Conservation (phyloP, 2,888 invertebrate species). For the Stenchaetothrips biformis region DNA sequence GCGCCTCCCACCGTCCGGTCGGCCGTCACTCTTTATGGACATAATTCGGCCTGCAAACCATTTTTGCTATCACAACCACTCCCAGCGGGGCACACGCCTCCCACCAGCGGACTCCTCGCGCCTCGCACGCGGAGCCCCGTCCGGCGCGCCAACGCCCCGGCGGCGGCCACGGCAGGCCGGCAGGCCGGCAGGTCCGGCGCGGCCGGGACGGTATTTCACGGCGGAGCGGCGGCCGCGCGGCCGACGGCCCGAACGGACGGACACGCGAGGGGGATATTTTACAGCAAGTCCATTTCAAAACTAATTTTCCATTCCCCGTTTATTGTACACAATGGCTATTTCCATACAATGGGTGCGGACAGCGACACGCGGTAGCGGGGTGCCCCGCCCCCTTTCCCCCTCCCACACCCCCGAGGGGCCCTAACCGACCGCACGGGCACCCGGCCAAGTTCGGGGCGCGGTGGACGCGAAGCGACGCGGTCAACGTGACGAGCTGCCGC, state of each 20-base stretch:
- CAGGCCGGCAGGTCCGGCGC: background rate
- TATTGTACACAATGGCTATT: conserved; percentile 23
- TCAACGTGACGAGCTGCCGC: background rate
- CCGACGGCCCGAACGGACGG: background rate
- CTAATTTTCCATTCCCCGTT: conserved; percentile 24
- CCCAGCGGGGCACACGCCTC: background rate
- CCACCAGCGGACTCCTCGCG: background rate
- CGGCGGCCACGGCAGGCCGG: background rate
- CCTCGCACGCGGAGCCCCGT: background rate
- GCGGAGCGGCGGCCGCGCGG: background rate
- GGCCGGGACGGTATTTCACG: no score
- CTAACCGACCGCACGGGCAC: background rate
- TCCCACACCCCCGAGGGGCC: background rate
- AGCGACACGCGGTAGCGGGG: background rate
- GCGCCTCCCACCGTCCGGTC: background rate
- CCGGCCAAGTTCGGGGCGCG: no score
- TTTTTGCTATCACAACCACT: conserved; percentile 3
- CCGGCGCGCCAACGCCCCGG: background rate
- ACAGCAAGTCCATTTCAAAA: conserved; percentile 25
- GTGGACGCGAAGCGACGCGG: background rate
- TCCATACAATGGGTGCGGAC: conserved; percentile 24
- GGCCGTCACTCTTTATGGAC: conserved; percentile 13
- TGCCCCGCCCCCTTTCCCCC: background rate
- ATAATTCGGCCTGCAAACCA: conserved; percentile 9
- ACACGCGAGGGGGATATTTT: conserved; percentile 24